Percentiles rank a stretch among this genome's conserved stretches.
Conservation (phyloP, 2,113 vertebrate species). For the Alethe castanea region DNA sequence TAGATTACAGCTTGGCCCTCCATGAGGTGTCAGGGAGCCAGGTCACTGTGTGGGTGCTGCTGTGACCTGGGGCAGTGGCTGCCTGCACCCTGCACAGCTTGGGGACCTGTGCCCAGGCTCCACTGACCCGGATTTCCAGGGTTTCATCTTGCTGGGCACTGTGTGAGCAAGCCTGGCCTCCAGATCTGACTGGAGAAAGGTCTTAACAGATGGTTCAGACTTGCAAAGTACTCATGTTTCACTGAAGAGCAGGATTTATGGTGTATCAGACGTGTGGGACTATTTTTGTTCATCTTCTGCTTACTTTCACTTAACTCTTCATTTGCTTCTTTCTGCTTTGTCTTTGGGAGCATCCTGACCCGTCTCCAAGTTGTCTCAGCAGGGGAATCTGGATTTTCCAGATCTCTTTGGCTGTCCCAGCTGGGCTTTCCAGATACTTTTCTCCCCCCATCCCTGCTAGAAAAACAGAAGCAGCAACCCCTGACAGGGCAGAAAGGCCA, state of each 20-base stretch:
- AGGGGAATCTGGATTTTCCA: background rate
- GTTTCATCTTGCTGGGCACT: background rate
- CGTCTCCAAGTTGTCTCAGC: background rate
- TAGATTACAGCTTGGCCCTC: background rate
- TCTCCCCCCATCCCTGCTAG: accelerated
- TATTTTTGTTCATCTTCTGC: background rate
- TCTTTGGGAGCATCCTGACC: background rate
- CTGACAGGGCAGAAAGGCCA: background rate
- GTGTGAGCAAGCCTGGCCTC: background rate
- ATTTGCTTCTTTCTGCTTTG: background rate
- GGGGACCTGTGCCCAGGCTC: background rate
- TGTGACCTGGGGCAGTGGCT: background rate
- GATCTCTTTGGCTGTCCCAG: background rate
- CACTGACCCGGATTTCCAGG: background rate
- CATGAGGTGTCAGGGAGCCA: background rate
- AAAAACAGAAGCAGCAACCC: background rate
- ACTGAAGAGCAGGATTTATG: background rate
- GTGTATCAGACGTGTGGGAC: accelerated
- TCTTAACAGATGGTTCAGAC: background rate
- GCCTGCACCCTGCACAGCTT: background rate
- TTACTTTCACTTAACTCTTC: background rate
- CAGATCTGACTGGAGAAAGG: background rate
- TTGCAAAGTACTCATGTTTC: background rate
- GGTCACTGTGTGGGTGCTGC: background rate
- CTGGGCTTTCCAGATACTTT: background rate